Base-by-base conservation (phyloP, 2,888 invertebrate species). In the Anagyrus pseudococci region DNA sequence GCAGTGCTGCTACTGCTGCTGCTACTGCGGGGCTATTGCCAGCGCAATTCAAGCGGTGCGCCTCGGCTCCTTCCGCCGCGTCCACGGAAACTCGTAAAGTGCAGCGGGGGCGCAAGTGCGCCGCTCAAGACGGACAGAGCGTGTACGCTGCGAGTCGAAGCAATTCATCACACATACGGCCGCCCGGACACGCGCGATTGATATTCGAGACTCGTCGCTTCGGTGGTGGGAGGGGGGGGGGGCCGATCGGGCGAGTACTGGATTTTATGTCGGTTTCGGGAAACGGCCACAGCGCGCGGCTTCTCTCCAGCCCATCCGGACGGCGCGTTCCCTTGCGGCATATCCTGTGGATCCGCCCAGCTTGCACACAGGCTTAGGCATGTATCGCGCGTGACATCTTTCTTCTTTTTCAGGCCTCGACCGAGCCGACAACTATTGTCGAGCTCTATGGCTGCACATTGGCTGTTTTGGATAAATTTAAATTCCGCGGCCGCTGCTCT, bases 231-330 rank as follows among this genome's bases (percentile, higher is more conserved):
- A n/a, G n/a, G n/a, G n/a, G n/a, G n/a, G n/a, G n/a, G n/a, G n/a
- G n/a, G n/a, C n/a, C n/a, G n/a, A n/a, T n/a, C n/a, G n/a, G n/a
- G 2, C 33, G 8, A 13, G 8, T 8, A 54, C 19, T 53, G 65
- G 69, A 72, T 73, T 75, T 75, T 75, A 75, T 75, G 75, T 75
- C 68, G 69, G 71, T 75, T 75, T 75, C 75, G 73, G 75, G 74
- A 75, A 75, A 74, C 69, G 68, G 68, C 55, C 13, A 17, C 40
- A 25, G 23, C 62, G 43, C 19, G 33, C 23, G 37, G 50, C n/a
- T 15, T 22, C 40, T 20, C 4, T n/a, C n/a, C 25, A 7, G 13
- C 53, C 53, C 56, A 56, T 62, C 50, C 62, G 62, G 59, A 23
- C 25, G 44, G 3, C 29, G 19, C 29, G 19, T n/a, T 23, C 23